Evolutionary conservation across 2,797 vertebrate genomes (phyloP), one percentile per base, ranked within the genome.

Genomic region (Iguana delicatissima): DNA sequence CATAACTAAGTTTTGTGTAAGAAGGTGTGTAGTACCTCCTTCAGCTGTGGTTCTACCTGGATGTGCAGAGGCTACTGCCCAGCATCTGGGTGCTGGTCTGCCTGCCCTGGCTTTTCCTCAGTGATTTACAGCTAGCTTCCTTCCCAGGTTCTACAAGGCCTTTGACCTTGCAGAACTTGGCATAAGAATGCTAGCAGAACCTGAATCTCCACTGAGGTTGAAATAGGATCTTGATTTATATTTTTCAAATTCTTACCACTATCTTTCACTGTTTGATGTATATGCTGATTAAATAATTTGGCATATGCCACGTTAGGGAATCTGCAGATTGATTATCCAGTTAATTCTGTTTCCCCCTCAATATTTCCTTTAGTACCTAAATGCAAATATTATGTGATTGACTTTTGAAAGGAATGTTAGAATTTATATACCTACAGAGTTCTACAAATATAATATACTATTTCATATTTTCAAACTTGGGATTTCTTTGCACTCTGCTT

Each of bases 401-500:
- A 1, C 26, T 69, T 69, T 84, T 72, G 59, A 64, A 84, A 46
- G n/a, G 76, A 86, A 76, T 62, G 46, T 35, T 46, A 5, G 42
- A 46, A 79, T 79, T 79, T 64, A 62, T 87, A 2, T 67, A 14
- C 26, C 64, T 86, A 29, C 76, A 85, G 83, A 91, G 77, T 64
- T 10, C 13, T 10, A 77, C 26, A 67, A 80, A 20, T 35, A 77
- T 50, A 79, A 32, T 87, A 92, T 86, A 90, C 87, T 93, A 89
- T 86, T 91, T 80, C 55, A 89, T 93, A 87, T 93, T 96, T 94
- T 80, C 67, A 87, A 89, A 62, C 57, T 13, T 14, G 3, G 22
- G 88, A 84, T 92, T 77, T 83, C 67, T 87, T 77, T 10, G 0
- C 13, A 64, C 9, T 55, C 82, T 69, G 35, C 89, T 80, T 73